Evolutionary conservation across 2,113 vertebrate genomes (phyloP).

Genomic region (Aptenodytes forsteri): DNA sequence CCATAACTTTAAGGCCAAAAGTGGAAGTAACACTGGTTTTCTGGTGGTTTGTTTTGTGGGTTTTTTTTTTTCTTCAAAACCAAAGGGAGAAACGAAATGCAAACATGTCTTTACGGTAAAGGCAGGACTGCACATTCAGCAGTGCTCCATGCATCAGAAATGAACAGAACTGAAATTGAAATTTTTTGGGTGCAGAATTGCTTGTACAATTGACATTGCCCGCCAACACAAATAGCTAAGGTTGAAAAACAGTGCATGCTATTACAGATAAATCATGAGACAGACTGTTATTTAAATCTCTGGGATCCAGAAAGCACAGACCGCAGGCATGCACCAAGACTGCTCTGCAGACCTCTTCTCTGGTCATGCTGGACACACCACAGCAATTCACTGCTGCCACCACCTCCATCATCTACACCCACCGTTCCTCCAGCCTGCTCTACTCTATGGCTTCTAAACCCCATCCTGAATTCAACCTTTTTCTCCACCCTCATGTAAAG

Average conservation of each 20-base stretch:
- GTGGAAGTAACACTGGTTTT: neutral
- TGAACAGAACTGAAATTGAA: fast-evolving
- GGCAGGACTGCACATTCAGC: neutral
- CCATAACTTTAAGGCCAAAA: neutral
- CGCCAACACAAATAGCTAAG: too few species aligned
- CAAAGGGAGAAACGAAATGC: neutral
- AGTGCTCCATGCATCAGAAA: neutral
- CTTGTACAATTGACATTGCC: neutral
- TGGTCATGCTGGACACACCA: too few species aligned
- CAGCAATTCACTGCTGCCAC: neutral
- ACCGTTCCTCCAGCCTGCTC: neutral
- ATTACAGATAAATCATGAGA: fast-evolving
- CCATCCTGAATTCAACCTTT: fast-evolving
- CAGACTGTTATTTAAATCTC: too few species aligned
- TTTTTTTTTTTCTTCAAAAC: neutral
- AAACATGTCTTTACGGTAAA: neutral
- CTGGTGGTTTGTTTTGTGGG: neutral
- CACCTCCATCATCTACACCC: neutral
- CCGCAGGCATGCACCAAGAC: fast-evolving
- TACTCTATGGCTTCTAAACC: fast-evolving
- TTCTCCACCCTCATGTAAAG: neutral
- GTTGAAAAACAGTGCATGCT: fast-evolving
- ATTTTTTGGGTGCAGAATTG: neutral
- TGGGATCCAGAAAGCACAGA: neutral
- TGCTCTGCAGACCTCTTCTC: neutral